Evolutionary conservation across 1,140 invertebrate species (phyloP).

Genomic region (Sminthurides bifidus): DNA sequence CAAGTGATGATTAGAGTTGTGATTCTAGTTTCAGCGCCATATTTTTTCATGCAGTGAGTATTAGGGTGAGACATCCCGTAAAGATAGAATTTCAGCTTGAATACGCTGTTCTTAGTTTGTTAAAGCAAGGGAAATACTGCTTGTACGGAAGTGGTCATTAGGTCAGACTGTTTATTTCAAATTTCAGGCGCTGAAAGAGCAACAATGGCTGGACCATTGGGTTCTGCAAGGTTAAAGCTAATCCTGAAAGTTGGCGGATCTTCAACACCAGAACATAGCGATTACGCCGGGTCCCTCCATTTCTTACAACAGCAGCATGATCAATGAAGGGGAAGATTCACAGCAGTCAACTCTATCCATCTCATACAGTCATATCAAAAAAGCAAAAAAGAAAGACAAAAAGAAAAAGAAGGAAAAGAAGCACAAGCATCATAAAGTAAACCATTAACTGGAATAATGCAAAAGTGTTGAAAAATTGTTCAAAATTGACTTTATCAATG

Average conservation of each 20-base stretch:
- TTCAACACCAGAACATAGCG: slow-evolving; percentile 55
- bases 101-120: too few relatives aligned
- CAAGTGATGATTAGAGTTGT: too few relatives aligned
- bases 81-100: too few relatives aligned
- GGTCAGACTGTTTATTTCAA: too few relatives aligned
- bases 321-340: slow-evolving; percentile 26
- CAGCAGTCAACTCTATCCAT: slow-evolving; percentile 16
- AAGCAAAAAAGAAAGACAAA: slow-evolving; percentile 65
- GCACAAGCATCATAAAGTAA: slow-evolving; percentile 48
- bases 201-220: slow-evolving; percentile 17
- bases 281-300: slow-evolving; percentile 40
- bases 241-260: slow-evolving; percentile 67
- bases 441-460: neutral
- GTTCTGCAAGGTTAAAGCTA: slow-evolving; percentile 46
- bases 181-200: neutral
- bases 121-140: too few relatives aligned
- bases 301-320: slow-evolving; percentile 19
- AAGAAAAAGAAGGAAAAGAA: slow-evolving; percentile 55
- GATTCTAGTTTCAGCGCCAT: too few relatives aligned
- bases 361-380: slow-evolving; percentile 40
- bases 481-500: too few relatives aligned
- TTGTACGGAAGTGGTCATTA: too few relatives aligned
- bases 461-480: too few relatives aligned
- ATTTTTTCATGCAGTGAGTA: too few relatives aligned
- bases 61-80: too few relatives aligned